phyloP scores from a whole-genome alignment of 2,797 vertebrate species.

The Chelidonichthys spinosus region DNA sequence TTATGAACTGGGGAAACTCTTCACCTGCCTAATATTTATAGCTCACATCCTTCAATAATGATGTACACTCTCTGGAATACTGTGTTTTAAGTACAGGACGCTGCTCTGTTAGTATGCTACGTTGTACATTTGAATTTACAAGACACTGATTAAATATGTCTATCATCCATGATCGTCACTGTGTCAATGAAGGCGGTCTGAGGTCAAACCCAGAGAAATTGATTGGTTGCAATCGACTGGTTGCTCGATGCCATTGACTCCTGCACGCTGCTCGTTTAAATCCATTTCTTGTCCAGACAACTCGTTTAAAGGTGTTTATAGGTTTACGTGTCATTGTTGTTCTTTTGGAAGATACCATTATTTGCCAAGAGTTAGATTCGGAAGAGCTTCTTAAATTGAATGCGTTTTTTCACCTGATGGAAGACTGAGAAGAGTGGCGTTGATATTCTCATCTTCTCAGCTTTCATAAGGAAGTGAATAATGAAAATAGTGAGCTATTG shows the following conservation, averaged over 20 bases:
- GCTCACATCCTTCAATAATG: constrained; percentile 49
- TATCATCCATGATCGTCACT: constrained; percentile 26
- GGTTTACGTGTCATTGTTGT: not conserved
- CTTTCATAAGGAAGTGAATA: too few relatives aligned
- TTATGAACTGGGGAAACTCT: constrained; percentile 61
- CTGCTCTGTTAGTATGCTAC: constrained; percentile 23
- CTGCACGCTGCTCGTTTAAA: not conserved
- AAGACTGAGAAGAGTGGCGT: too few relatives aligned
- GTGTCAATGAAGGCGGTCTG: not conserved
- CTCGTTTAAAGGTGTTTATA: not conserved
- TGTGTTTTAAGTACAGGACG: constrained; percentile 30
- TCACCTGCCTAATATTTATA: constrained; percentile 72
- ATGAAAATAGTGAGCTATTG: too few relatives aligned
- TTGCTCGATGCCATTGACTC: not conserved
- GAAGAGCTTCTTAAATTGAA: not conserved
- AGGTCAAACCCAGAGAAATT: not conserved
- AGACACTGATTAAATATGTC: constrained; percentile 67
- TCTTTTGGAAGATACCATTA: not conserved
- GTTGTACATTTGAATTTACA: constrained; percentile 48
- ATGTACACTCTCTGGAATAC: constrained; percentile 51
- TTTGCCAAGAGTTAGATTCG: not conserved
- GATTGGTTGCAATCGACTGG: not conserved
- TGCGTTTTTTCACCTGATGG: too few relatives aligned
- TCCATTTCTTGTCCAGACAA: not conserved
- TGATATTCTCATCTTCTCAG: too few relatives aligned